Evolutionary conservation across 2,113 vertebrate genomes (phyloP).

Genomic region (Psittacara wagleri): DNA sequence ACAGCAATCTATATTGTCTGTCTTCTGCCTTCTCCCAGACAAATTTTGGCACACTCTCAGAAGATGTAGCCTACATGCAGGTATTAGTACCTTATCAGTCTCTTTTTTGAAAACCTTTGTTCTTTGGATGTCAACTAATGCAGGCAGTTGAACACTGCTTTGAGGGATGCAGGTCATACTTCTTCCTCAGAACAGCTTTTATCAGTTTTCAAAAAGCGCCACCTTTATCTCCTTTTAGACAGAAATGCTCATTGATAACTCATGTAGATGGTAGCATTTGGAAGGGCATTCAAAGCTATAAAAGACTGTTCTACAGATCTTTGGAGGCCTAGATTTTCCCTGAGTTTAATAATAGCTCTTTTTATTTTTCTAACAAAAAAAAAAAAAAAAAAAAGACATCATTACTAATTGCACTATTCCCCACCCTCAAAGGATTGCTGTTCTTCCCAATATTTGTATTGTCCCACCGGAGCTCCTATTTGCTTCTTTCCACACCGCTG

Average conservation of each 20-base stretch:
- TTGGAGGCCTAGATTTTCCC: constrained; percentile 27
- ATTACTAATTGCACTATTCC: not conserved
- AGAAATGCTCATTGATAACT: constrained; percentile 47
- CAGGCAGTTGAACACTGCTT: constrained; percentile 59
- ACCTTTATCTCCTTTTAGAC: constrained; percentile 48
- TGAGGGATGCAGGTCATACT: constrained; percentile 49
- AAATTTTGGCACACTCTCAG: constrained; percentile 36
- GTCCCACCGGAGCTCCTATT: not conserved
- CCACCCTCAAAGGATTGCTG: not conserved
- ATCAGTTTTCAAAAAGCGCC: constrained; percentile 54
- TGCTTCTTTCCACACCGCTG: not conserved
- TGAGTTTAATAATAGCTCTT: not conserved
- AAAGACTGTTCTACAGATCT: not conserved
- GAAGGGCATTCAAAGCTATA: not conserved
- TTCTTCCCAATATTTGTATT: not conserved
- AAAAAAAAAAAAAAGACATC: not conserved
- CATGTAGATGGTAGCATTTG: not conserved
- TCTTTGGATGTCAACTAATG: constrained; percentile 61
- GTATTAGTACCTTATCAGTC: constrained; percentile 45
- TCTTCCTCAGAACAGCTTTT: constrained; percentile 54
- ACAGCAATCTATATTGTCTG: constrained; percentile 44
- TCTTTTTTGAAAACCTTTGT: constrained; percentile 55
- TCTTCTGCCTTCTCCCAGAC: not conserved
- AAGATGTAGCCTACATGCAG: constrained; percentile 61
- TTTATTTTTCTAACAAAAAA: not conserved